Evolutionary conservation across 2,113 vertebrate genomes (phyloP), one percentile per base, ranked within the genome.

Genomic region (Progne subis): DNA sequence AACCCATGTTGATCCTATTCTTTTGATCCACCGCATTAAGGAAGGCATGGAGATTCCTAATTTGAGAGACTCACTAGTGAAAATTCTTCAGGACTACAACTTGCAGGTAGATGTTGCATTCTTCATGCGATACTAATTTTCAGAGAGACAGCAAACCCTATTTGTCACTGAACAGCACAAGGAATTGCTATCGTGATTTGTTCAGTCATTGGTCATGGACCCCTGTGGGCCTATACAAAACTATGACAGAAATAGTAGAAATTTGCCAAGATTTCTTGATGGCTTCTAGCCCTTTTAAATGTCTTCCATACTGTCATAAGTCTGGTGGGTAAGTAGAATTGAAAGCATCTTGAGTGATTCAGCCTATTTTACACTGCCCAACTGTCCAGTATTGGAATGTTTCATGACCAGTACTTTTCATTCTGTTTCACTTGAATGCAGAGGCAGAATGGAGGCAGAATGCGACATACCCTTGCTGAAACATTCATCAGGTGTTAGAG

Each of bases 31-130:
- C 61, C 99, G 99, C 63, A 99, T 99, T 92, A 99, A 99, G 95
- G 99, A 99, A 97, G 99, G 99, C 91, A 99, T 99, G 99, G 99
- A 99, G 97, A 99, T 99, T 97, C 99, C 99, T 43, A 99, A 99
- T 96, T 97, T 99, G 91, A 98, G 99, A 97, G 99, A 99, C 90
- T 99, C 99, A 0, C 97, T 99, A 8, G 99, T 99, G 89, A 99
- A 99, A 98, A 99, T 99, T 95, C 98, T 99, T 59, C 99, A 99
- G 59, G 99, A 99, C 97, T 99, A 99, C 96, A 99, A 99, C 94
- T 98, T 99, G 78, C 99, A 99, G 98, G 99, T 99, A 77, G 94
- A 32, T 69, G 41, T 57, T 60, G n/a, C 2, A 4, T 85, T 90
- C 43, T 67, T 72, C 9, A 24, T 75, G 43, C 9, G 34, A n/a